phyloP scores from a whole-genome alignment of 2,113 vertebrate genomes.

The Menura novaehollandiae region DNA sequence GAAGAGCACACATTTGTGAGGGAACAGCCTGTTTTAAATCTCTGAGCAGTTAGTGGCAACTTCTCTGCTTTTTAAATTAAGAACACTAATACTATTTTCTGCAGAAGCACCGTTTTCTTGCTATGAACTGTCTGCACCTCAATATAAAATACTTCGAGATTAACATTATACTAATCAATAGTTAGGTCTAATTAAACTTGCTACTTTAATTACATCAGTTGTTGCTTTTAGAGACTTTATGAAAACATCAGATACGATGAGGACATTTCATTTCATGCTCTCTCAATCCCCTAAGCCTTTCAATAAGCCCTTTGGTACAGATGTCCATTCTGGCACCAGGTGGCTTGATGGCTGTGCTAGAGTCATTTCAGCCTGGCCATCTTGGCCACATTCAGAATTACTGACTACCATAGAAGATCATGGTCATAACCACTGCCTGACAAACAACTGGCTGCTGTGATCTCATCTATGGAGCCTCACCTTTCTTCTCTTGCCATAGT shows the following conservation, averaged over 20 bases:
- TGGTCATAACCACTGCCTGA: not conserved
- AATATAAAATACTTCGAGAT: not conserved
- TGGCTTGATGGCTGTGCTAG: not conserved
- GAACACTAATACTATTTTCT: not conserved
- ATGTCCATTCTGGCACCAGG: not conserved
- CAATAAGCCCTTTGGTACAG: not conserved
- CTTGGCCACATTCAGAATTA: not conserved
- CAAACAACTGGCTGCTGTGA: not conserved
- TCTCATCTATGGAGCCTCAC: not conserved
- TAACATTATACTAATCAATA: not conserved
- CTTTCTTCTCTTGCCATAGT: not conserved
- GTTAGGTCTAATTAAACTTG: not conserved
- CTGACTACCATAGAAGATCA: not conserved
- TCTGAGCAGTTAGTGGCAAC: not conserved
- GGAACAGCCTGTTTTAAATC: not conserved
- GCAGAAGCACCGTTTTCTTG: not conserved
- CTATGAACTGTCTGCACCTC: not conserved
- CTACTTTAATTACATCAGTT: not conserved
- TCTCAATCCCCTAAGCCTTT: not conserved
- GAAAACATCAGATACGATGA: not conserved
- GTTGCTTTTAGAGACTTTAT: not conserved
- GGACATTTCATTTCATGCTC: not conserved
- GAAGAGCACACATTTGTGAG: not conserved
- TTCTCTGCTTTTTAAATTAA: not conserved
- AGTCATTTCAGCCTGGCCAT: not conserved